phyloP scores from a whole-genome alignment of 2,113 vertebrate genomes.

The Dasyprocta punctata region DNA sequence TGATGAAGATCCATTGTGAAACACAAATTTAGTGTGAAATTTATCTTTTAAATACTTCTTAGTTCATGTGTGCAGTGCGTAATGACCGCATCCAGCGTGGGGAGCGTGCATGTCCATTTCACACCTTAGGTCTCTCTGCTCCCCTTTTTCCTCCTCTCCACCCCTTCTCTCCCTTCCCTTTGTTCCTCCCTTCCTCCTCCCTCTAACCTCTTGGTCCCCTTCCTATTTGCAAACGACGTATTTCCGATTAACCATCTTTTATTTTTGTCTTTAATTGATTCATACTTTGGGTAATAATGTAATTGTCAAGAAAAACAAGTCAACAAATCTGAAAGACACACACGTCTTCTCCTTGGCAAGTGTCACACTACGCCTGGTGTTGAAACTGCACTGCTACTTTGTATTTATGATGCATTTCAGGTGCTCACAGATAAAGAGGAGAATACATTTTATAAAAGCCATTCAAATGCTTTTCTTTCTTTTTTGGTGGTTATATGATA shows the following conservation, averaged over 20 bases:
- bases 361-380: background rate
- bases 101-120: background rate
- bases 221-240: background rate
- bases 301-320: background rate
- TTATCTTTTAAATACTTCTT: background rate
- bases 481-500: conserved; percentile 30
- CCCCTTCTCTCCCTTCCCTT: background rate
- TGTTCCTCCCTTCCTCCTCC: background rate
- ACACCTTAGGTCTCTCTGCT: background rate
- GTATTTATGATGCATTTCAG: background rate
- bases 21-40: conserved; percentile 15
- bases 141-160: background rate
- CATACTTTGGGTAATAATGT: background rate
- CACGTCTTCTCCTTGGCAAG: background rate
- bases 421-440: background rate
- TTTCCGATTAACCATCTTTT: background rate
- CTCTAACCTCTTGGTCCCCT: background rate
- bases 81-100: background rate
- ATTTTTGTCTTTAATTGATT: background rate
- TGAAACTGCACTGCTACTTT: conserved; percentile 35
- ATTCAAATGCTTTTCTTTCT: conserved; percentile 13
- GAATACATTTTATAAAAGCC: background rate
- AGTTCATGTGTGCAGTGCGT: background rate
- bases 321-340: background rate
- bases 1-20: background rate